phyloP scores from a whole-genome alignment of 1,140 invertebrate species.

The Aphaenogaster floridana region DNA sequence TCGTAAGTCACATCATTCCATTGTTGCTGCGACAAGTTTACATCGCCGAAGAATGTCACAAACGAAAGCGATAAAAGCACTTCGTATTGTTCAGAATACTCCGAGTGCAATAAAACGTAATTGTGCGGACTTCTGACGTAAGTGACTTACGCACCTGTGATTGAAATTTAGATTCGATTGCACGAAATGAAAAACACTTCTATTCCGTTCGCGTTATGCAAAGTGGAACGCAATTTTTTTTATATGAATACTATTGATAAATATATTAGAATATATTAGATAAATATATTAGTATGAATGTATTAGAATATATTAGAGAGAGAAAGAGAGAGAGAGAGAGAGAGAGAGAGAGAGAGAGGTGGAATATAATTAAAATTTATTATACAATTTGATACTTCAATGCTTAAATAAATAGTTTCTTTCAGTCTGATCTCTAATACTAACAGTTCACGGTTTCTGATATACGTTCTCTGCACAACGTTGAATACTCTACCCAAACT shows the following conservation, averaged over 20 bases:
- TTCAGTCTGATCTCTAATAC: neutral
- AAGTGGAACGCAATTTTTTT: neutral
- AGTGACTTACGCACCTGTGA: neutral
- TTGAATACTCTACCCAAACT: neutral
- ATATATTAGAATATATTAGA: neutral
- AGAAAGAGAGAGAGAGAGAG: neutral
- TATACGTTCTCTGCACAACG: no score
- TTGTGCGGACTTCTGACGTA: neutral
- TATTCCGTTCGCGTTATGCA: neutral
- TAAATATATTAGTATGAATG: neutral
- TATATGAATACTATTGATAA: neutral
- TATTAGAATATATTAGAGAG: neutral
- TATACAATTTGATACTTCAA: neutral
- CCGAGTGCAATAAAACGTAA: neutral
- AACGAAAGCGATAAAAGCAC: conserved; percentile 38
- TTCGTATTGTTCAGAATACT: conserved; percentile 28
- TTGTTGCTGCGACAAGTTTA: conserved; percentile 31
- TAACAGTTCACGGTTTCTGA: neutral
- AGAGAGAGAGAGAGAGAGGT: neutral
- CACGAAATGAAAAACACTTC: neutral
- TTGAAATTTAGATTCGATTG: neutral
- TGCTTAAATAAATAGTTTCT: neutral
- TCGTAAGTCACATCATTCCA: conserved; percentile 7
- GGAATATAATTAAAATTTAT: neutral
- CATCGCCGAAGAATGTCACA: neutral